Conservation (phyloP, 2,888 invertebrate genomes). For the Eupithecia subumbrata region DNA sequence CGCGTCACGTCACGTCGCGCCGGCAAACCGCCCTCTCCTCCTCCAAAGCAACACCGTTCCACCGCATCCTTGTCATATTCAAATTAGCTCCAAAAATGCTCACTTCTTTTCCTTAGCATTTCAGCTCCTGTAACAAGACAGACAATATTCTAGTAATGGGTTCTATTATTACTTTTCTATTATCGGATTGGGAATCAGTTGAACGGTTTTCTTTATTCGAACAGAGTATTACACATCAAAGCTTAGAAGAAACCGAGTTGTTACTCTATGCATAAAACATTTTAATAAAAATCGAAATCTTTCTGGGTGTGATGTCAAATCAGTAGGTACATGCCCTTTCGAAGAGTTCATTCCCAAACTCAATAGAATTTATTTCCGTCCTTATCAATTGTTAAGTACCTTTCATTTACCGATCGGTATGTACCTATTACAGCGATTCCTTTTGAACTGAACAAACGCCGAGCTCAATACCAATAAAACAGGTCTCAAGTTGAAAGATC, state of each 20-base stretch:
- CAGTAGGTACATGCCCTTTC: not conserved
- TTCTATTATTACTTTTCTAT: not conserved
- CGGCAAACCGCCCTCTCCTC: conserved; percentile 59
- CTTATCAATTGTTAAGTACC: conserved; percentile 17
- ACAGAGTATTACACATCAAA: not conserved
- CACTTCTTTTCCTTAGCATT: conserved; percentile 48
- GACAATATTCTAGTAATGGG: conserved; percentile 14
- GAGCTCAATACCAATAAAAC: conserved; percentile 68
- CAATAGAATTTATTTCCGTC: conserved; percentile 7
- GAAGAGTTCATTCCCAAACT: conserved; percentile 1
- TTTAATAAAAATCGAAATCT: not conserved
- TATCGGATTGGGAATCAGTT: not conserved
- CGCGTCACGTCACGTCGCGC: conserved; percentile 69
- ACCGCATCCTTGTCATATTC: conserved; percentile 51
- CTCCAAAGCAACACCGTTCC: conserved; percentile 56
- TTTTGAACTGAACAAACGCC: conserved; percentile 54
- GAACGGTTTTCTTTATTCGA: not conserved
- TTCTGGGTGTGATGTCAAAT: not conserved
- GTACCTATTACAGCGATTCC: conserved; percentile 42
- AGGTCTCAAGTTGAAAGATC: conserved; percentile 66
- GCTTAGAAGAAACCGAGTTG: too few relatives aligned
- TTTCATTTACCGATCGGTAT: conserved; percentile 47
- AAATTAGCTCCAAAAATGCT: conserved; percentile 48
- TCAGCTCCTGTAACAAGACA: conserved; percentile 66
- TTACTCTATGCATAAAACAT: not conserved